Conservation (phyloP, 2,113 vertebrate species). For the Barbus barbus region DNA sequence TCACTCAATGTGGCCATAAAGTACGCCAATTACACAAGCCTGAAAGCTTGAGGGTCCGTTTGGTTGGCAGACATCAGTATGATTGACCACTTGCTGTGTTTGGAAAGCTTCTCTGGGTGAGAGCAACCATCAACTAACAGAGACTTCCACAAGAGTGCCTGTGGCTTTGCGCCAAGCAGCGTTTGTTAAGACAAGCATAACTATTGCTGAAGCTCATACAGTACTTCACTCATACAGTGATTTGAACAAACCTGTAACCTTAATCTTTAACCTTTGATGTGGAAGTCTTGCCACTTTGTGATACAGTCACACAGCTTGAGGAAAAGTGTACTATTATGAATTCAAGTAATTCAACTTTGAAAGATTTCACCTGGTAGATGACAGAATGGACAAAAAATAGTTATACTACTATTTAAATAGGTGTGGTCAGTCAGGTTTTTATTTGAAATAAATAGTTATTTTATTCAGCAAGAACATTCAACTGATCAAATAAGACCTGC, state of each 20-base stretch:
- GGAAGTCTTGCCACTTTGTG: neutral
- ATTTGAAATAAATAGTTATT: neutral
- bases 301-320: neutral
- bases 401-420: neutral
- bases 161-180: neutral
- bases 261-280: neutral
- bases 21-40: conserved; percentile 18
- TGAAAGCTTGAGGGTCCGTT: neutral
- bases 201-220: neutral
- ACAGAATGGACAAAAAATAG: neutral
- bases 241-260: neutral
- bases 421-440: neutral
- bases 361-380: neutral
- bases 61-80: conserved; percentile 2
- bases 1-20: conserved; percentile 2
- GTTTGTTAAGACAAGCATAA: neutral
- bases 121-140: neutral
- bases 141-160: neutral
- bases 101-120: neutral
- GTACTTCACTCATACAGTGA: neutral
- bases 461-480: too few relatives aligned
- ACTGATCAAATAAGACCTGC: too few relatives aligned
- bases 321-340: neutral
- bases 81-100: conserved; percentile 1
- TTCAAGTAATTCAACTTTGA: neutral